These are phyloP conservation scores for Muntiacus reevesi DNA, from an alignment of 2,113 vertebrate species.

Conservation along the genomic window DNA sequence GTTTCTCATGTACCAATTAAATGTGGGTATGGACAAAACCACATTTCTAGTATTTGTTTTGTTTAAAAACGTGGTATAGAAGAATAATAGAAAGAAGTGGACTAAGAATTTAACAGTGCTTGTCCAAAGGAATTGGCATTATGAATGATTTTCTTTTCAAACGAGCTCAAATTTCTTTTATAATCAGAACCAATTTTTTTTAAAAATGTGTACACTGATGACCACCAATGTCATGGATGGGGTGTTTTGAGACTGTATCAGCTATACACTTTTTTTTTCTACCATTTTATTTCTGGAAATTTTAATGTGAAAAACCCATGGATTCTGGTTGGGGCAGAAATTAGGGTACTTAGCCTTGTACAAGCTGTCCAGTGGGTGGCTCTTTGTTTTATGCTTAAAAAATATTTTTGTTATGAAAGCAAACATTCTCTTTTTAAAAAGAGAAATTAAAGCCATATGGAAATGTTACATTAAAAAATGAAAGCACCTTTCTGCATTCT, in stretches of 20 bases:
- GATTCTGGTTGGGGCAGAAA: background rate
- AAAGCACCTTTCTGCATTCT: background rate
- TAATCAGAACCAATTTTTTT: background rate
- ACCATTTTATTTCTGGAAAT: background rate
- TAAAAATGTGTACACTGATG: background rate
- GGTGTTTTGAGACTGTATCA: background rate
- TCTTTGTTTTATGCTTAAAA: conserved; percentile 20
- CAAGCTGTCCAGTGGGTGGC: background rate
- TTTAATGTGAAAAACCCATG: background rate
- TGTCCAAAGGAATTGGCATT: background rate
- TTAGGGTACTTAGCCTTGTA: background rate
- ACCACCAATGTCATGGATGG: background rate
- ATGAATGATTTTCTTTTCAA: background rate
- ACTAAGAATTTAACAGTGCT: background rate
- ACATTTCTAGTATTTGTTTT: conserved; percentile 4
- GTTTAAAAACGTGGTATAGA: background rate
- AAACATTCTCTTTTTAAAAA: background rate
- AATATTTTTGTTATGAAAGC: background rate
- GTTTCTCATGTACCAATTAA: conserved; percentile 54
- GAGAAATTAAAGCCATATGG: background rate
- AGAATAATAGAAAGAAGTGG: background rate
- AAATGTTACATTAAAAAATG: background rate
- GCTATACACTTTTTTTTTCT: background rate
- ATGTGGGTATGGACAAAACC: background rate
- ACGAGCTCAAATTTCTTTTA: background rate